phyloP scores from a whole-genome alignment of 2,888 invertebrate species.

The Apodemia duryi region DNA sequence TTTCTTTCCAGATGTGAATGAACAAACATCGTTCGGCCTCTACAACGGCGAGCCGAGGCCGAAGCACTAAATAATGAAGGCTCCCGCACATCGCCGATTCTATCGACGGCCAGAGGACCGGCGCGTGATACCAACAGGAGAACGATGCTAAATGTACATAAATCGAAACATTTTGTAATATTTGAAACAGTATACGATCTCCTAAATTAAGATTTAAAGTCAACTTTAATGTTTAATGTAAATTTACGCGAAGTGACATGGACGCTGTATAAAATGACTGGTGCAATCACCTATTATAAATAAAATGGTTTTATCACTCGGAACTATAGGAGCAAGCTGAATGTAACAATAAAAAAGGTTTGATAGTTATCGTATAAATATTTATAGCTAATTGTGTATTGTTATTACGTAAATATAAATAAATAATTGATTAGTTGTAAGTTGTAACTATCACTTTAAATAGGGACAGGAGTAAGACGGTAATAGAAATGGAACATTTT shows the following conservation, averaged over 20 bases:
- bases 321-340: slow-evolving; percentile 63
- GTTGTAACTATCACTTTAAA: slow-evolving; percentile 72
- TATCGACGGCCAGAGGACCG: slow-evolving; percentile 23
- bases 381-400: slow-evolving; percentile 80
- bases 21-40: slow-evolving; percentile 56
- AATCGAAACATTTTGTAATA: slow-evolving; percentile 76
- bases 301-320: slow-evolving; percentile 53
- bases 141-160: slow-evolving; percentile 77
- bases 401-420: slow-evolving; percentile 79
- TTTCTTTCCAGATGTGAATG: slow-evolving; percentile 64
- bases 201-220: slow-evolving; percentile 79
- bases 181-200: slow-evolving; percentile 80
- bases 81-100: slow-evolving; percentile 22
- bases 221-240: slow-evolving; percentile 72
- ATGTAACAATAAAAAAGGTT: slow-evolving; percentile 72
- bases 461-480: slow-evolving; percentile 44
- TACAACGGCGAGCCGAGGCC: slow-evolving; percentile 37
- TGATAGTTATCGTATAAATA: slow-evolving; percentile 79
- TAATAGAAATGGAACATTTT: slow-evolving; percentile 52
- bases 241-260: slow-evolving; percentile 62
- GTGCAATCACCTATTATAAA: slow-evolving; percentile 62
- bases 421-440: slow-evolving; percentile 78
- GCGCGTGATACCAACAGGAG: slow-evolving; percentile 64
- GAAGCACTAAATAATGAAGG: slow-evolving; percentile 31
- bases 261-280: slow-evolving; percentile 58